Conservation (phyloP, 1,140 invertebrate genomes). For the Hermatobates lingyangjiaoensis region DNA sequence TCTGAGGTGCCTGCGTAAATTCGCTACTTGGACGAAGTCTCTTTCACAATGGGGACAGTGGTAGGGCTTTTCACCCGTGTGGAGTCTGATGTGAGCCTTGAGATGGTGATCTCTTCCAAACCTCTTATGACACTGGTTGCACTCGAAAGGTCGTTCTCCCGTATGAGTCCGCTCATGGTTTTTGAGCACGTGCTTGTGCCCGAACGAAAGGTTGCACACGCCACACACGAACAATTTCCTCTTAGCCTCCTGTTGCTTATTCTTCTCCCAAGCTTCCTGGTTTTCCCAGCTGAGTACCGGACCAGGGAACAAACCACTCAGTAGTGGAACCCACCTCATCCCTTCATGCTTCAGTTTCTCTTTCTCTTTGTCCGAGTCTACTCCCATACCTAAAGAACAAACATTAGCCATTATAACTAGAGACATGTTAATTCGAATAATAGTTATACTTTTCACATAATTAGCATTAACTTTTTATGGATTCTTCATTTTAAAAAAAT, state of each 20-base stretch:
- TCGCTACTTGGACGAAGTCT: conserved; percentile 85
- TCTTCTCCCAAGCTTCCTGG: conserved; percentile 1
- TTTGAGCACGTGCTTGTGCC: conserved; percentile 86
- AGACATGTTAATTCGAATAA: no score
- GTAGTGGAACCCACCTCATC: background rate
- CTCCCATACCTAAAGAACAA: background rate
- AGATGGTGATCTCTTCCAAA: conserved; percentile 92
- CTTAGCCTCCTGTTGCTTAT: conserved; percentile 25
- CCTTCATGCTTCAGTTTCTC: background rate
- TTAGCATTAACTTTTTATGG: no score
- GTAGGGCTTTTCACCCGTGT: conserved; percentile 86
- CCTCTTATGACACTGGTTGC: conserved; percentile 78
- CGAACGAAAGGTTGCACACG: conserved; percentile 70
- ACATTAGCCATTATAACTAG: no score
- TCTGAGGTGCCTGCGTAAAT: conserved; percentile 75
- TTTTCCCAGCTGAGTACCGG: background rate
- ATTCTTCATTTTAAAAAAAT: no score
- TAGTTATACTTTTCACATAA: no score
- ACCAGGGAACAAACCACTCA: background rate
- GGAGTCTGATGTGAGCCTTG: conserved; percentile 80
- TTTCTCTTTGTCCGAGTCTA: background rate
- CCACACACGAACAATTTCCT: conserved; percentile 76
- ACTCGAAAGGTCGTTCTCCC: conserved; percentile 91
- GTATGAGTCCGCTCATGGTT: conserved; percentile 95
- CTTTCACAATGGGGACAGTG: conserved; percentile 77